Percentiles rank a stretch among this genome's conserved stretches.
Conservation (phyloP, 1,140 invertebrate species). For the Oppia nitens region DNA sequence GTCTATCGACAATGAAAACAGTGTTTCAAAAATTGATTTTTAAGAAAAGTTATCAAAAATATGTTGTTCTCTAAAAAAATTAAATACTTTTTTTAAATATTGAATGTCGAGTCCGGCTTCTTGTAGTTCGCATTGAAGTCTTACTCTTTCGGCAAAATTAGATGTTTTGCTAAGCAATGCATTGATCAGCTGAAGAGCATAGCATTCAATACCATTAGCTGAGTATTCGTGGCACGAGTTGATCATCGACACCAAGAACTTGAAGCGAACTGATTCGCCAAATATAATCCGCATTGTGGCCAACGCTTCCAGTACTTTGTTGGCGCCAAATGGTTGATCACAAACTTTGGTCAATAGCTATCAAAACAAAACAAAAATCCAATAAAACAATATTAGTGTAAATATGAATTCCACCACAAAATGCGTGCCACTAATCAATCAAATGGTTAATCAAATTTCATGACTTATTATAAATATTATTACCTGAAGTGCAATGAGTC, state of each 20-base stretch:
- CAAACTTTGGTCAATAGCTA: conserved; percentile 30
- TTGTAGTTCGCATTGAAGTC: conserved; percentile 71
- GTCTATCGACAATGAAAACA: too few relatives aligned
- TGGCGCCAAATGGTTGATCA: conserved; percentile 39
- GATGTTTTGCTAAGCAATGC: conserved; percentile 55
- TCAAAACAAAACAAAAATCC: neutral
- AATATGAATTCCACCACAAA: too few relatives aligned
- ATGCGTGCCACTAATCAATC: neutral
- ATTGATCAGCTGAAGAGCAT: conserved; percentile 67
- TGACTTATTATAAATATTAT: neutral
- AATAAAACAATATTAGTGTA: too few relatives aligned
- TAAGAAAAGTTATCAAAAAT: too few relatives aligned
- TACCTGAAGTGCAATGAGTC: conserved; percentile 66
- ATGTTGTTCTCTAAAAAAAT: neutral
- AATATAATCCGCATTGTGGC: conserved; percentile 68
- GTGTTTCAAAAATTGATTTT: too few relatives aligned
- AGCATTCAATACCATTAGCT: conserved; percentile 40
- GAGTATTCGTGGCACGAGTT: conserved; percentile 1
- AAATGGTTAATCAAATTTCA: neutral
- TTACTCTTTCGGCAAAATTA: conserved; percentile 53
- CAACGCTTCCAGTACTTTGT: conserved; percentile 68
- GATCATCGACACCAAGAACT: conserved; percentile 42
- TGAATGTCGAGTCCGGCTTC: conserved; percentile 60
- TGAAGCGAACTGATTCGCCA: conserved; percentile 76
- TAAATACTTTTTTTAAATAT: conserved; percentile 45